phyloP scores from a whole-genome alignment of 2,888 invertebrate species.

The Antheraea assamensis region DNA sequence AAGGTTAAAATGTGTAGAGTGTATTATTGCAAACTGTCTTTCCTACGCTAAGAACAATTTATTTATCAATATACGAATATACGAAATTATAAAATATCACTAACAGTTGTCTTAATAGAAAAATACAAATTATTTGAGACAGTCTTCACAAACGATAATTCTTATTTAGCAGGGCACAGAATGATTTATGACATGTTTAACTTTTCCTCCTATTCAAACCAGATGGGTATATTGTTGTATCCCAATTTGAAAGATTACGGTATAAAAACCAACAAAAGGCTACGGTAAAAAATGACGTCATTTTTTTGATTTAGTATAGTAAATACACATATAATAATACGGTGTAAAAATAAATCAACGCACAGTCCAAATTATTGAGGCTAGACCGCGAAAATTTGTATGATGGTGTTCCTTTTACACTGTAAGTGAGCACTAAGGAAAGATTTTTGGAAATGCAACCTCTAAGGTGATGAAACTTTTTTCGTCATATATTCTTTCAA shows the following conservation, averaged over 20 bases:
- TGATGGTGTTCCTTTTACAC: no score
- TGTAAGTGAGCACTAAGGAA: no score
- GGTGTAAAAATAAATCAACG: not conserved
- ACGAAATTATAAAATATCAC: not conserved
- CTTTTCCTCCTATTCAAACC: constrained; percentile 12
- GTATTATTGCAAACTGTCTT: not conserved
- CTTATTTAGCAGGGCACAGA: constrained; percentile 19
- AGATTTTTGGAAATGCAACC: no score
- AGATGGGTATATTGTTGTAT: constrained; percentile 14
- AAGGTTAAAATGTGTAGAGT: not conserved
- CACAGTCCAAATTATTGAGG: no score
- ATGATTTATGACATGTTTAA: constrained; percentile 17
- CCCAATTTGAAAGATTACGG: constrained; percentile 20
- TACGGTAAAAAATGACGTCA: constrained; percentile 6
- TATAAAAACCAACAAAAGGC: not conserved
- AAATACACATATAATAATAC: not conserved
- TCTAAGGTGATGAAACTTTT: no score
- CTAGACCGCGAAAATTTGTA: no score
- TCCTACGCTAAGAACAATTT: not conserved
- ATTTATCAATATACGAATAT: not conserved
- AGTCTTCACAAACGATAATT: constrained; percentile 19
- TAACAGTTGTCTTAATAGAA: not conserved
- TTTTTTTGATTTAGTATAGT: not conserved
- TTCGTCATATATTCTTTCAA: no score
- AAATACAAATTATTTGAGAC: not conserved